A percentile compares a stretch with the other conserved stretches of the same genome.
Evolutionary conservation across 1,140 invertebrate species (phyloP).

Genomic region (Bombyx mori): DNA sequence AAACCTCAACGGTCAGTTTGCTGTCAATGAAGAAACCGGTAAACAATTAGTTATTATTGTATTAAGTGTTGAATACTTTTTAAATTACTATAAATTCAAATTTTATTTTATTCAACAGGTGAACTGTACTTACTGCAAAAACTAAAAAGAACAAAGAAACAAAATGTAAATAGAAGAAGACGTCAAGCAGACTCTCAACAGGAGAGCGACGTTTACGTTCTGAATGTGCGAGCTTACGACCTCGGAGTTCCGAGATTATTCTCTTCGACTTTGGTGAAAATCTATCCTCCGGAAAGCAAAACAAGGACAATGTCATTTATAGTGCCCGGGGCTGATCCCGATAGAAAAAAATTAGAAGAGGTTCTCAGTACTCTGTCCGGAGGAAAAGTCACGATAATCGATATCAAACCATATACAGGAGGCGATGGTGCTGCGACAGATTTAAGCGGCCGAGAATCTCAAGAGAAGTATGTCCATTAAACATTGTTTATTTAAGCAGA

Average conservation of each 20-base stretch:
- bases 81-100: constrained; percentile 7
- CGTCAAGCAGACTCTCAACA: constrained; percentile 53
- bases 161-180: constrained; percentile 62
- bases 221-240: constrained; percentile 84
- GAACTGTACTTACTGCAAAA: constrained; percentile 68
- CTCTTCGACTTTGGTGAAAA: constrained; percentile 75
- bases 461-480: constrained; percentile 49
- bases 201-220: constrained; percentile 73
- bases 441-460: constrained; percentile 53
- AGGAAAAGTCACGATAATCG: constrained; percentile 80
- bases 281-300: constrained; percentile 78
- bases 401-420: constrained; percentile 78
- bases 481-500: neutral
- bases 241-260: constrained; percentile 82
- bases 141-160: constrained; percentile 65
- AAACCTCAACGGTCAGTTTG: constrained; percentile 85
- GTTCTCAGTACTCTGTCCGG: constrained; percentile 83
- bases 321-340: constrained; percentile 80
- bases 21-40: constrained; percentile 83
- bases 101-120: constrained; percentile 39
- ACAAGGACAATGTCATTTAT: constrained; percentile 84
- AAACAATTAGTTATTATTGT: constrained; percentile 19
- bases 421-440: constrained; percentile 62
- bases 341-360: constrained; percentile 79
- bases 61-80: neutral